Evolutionary conservation across 2,888 invertebrate genomes (phyloP).

Genomic region (Drosophila longiperda): DNA sequence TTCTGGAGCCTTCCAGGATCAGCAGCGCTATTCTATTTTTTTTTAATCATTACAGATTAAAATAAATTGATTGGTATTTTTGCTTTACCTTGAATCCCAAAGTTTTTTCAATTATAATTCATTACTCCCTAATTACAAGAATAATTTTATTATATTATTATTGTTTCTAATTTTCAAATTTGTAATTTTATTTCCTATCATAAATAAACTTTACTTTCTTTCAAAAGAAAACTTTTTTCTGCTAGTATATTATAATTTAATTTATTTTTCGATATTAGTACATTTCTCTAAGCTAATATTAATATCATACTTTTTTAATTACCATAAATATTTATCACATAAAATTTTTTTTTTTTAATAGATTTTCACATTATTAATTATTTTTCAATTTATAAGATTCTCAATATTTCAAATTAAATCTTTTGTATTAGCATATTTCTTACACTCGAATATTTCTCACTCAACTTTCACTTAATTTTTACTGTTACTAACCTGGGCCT

Average conservation of each 20-base stretch:
- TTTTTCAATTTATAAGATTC: background rate
- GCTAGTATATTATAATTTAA: background rate
- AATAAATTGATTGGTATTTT: background rate
- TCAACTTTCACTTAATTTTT: background rate
- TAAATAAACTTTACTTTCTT: background rate
- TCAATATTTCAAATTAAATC: background rate
- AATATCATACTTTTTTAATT: background rate
- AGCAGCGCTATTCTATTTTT: background rate
- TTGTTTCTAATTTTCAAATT: background rate
- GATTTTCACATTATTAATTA: background rate
- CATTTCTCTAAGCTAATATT: no score
- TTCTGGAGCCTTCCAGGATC: constrained; percentile 1
- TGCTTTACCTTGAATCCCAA: background rate
- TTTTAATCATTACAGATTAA: background rate
- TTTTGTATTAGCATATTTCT: background rate
- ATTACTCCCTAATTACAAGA: background rate
- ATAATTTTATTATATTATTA: background rate
- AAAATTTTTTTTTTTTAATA: background rate
- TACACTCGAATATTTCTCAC: background rate
- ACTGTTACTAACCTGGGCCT: constrained; percentile 1
- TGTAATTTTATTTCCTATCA: background rate
- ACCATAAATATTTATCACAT: no score
- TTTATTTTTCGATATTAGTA: background rate
- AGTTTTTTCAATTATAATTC: background rate
- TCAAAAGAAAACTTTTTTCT: accelerated